A percentile compares a stretch with the other conserved stretches of the same genome.
These are phyloP conservation scores for Vulpes vulpes DNA, from an alignment of 2,113 vertebrate species.

Conservation along the genomic window DNA sequence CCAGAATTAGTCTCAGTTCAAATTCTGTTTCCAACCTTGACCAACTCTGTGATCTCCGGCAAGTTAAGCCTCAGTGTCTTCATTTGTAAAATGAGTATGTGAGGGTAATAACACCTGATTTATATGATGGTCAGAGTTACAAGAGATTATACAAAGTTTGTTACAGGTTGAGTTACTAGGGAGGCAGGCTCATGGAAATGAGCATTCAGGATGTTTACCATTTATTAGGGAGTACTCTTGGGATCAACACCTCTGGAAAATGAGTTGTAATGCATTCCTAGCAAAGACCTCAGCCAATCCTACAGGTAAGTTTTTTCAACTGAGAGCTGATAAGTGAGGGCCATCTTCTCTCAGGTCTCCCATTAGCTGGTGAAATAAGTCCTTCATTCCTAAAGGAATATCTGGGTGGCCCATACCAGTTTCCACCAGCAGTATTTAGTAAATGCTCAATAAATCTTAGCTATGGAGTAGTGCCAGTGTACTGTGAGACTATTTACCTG, in stretches of 20 bases:
- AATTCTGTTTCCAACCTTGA: conserved; percentile 30
- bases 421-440: neutral
- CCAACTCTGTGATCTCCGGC: neutral
- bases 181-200: neutral
- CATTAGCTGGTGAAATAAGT: conserved; percentile 7
- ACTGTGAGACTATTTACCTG: neutral
- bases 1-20: conserved; percentile 2
- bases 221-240: neutral
- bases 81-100: neutral
- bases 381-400: neutral
- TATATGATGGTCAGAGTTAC: neutral
- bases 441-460: conserved; percentile 2
- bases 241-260: neutral
- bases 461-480: neutral
- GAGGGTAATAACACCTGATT: neutral
- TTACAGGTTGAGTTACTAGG: neutral
- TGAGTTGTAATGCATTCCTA: neutral
- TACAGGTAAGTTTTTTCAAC: neutral
- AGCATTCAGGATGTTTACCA: neutral
- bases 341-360: neutral
- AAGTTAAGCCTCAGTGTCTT: conserved; percentile 33
- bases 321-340: neutral
- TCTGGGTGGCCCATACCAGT: neutral
- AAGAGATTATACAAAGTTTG: neutral
- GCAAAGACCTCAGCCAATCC: neutral